Percentiles rank a stretch among this genome's conserved stretches.
phyloP scores from a whole-genome alignment of 1,140 invertebrate species.

The Trichomalopsis sarcophagae region DNA sequence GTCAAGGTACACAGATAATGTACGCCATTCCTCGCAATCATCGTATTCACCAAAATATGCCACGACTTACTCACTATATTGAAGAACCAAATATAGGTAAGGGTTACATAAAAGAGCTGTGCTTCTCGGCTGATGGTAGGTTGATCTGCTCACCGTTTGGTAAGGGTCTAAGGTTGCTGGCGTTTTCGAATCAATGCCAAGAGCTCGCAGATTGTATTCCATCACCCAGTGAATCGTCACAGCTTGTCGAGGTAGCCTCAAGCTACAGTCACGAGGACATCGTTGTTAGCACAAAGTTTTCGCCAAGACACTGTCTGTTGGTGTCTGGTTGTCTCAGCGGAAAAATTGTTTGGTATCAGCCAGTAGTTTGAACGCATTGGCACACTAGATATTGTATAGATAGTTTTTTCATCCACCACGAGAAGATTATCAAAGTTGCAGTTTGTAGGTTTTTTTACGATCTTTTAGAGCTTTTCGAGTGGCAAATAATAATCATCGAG shows the following conservation, averaged over 20 bases:
- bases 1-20: constrained; percentile 64
- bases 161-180: constrained; percentile 87
- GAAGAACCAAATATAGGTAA: constrained; percentile 92
- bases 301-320: constrained; percentile 87
- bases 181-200: constrained; percentile 85
- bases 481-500: constrained; percentile 22
- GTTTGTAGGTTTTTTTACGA: constrained; percentile 41
- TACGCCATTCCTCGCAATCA: constrained; percentile 72
- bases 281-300: constrained; percentile 94
- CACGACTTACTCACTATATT: constrained; percentile 88
- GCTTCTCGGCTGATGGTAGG: constrained; percentile 91
- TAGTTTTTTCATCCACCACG: constrained; percentile 22
- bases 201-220: constrained; percentile 85
- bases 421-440: constrained; percentile 22
- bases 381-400: not conserved
- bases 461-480: constrained; percentile 7
- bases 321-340: constrained; percentile 93
- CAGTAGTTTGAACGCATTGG: constrained; percentile 76
- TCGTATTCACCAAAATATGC: constrained; percentile 83
- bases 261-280: constrained; percentile 86
- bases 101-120: constrained; percentile 91
- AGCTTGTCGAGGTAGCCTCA: constrained; percentile 80
- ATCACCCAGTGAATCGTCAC: constrained; percentile 69
- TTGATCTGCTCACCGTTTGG: constrained; percentile 93
- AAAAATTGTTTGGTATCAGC: constrained; percentile 92